phyloP scores from a whole-genome alignment of 2,113 vertebrate genomes.

The Sturnus vulgaris region DNA sequence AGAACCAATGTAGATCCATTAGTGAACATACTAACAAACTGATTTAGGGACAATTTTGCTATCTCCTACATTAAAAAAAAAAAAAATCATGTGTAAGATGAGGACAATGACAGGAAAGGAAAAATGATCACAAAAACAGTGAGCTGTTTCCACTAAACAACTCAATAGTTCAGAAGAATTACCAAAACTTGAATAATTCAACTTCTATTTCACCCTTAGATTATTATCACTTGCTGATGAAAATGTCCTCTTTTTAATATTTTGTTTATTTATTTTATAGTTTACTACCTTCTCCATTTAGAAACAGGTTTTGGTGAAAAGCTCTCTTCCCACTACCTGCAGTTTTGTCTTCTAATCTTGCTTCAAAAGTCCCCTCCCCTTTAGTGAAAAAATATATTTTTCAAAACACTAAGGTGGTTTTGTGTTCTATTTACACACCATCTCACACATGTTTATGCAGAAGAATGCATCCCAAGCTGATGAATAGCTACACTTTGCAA shows the following conservation, averaged over 20 bases:
- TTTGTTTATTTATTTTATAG: neutral
- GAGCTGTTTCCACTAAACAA: neutral
- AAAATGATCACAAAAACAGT: neutral
- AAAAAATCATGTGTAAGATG: accelerated
- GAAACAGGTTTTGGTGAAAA: neutral
- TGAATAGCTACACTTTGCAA: neutral
- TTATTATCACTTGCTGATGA: neutral
- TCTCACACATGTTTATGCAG: neutral
- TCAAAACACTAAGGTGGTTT: neutral
- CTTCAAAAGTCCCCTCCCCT: neutral
- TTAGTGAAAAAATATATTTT: neutral
- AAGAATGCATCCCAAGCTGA: neutral
- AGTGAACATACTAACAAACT: neutral
- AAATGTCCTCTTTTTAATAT: neutral
- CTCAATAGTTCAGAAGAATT: neutral
- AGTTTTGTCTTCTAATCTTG: neutral
- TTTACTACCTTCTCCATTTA: neutral
- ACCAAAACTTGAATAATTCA: neutral
- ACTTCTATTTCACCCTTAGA: neutral
- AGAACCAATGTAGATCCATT: no score
- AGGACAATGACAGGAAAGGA: neutral
- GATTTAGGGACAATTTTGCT: neutral
- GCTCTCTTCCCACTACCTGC: neutral
- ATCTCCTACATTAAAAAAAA: neutral
- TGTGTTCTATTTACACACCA: neutral